Percentiles rank a stretch among this genome's conserved stretches.
These are phyloP conservation scores for Cladopsammia gracilis DNA, from an alignment of 64 coral and sea anemone species.

Conservation along the genomic window DNA sequence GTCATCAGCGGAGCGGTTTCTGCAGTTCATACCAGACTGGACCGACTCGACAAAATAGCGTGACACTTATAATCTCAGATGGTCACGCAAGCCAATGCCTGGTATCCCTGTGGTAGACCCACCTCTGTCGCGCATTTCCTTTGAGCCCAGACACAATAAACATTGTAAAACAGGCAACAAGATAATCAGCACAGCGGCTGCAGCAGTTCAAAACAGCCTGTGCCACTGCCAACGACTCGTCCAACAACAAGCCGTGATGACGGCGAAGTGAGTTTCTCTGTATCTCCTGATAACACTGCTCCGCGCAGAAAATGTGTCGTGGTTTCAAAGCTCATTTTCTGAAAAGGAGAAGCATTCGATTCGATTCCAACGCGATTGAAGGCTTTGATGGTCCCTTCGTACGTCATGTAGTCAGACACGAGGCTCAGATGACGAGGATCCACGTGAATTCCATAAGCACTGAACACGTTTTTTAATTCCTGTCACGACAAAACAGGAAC, in stretches of 20 bases:
- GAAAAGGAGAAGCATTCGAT: conserved; percentile 95
- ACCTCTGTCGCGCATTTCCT: too few relatives aligned
- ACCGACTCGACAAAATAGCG: too few relatives aligned
- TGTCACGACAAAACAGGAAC: neutral
- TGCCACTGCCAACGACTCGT: conserved; percentile 83
- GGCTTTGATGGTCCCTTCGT: conserved; percentile 92
- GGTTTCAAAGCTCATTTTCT: conserved; percentile 99
- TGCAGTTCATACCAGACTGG: too few relatives aligned
- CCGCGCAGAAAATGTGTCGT: conserved; percentile 94
- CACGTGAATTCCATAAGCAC: conserved; percentile 89
- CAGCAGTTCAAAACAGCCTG: conserved; percentile 91
- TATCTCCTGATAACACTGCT: conserved; percentile 87
- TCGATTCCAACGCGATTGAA: conserved; percentile 97
- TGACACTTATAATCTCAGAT: too few relatives aligned
- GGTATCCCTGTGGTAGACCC: too few relatives aligned
- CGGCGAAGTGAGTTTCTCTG: conserved; percentile 80
- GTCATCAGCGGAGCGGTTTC: too few relatives aligned
- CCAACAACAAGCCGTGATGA: conserved; percentile 97
- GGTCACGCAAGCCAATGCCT: too few relatives aligned
- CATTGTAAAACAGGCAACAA: neutral
- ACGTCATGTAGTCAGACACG: conserved; percentile 97
- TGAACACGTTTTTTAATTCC: conserved; percentile 96
- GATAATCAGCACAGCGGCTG: conserved; percentile 68
- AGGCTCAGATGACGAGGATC: conserved; percentile 89
- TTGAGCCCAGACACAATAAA: neutral